phyloP scores from a whole-genome alignment of 2,888 invertebrate species.

The Drosophila greeni region DNA sequence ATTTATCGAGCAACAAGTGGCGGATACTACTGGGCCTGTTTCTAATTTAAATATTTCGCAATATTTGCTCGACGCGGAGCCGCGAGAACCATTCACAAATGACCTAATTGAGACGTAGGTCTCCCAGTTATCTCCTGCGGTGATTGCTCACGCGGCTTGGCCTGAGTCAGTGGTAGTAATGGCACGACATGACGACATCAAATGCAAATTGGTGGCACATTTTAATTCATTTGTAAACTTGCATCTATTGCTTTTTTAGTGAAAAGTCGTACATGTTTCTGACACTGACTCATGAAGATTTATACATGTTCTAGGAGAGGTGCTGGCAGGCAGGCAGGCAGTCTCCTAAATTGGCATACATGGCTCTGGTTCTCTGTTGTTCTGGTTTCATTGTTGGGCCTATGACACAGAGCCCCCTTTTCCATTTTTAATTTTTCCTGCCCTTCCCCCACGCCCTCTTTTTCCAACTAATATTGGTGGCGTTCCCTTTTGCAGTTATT shows the following conservation, averaged over 20 bases:
- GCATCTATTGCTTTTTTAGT: conserved; percentile 19
- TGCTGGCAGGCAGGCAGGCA: conserved; percentile 7
- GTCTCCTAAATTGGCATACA: conserved; percentile 36
- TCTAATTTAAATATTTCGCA: conserved; percentile 68
- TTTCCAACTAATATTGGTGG: conserved; percentile 43
- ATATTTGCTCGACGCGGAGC: conserved; percentile 5
- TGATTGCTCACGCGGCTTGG: conserved; percentile 4
- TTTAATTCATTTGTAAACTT: conserved; percentile 30
- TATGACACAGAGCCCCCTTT: conserved; percentile 16
- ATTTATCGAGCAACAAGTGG: conserved; percentile 65
- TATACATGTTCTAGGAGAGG: conserved; percentile 26
- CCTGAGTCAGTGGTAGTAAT: conserved; percentile 24
- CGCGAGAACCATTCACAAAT: conserved; percentile 41
- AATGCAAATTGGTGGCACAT: conserved; percentile 34
- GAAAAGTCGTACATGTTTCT: conserved; percentile 16
- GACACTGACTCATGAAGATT: conserved; percentile 37
- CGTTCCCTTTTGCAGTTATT: conserved; percentile 38
- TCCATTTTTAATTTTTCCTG: neutral
- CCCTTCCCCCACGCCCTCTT: neutral
- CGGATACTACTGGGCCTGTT: conserved; percentile 55
- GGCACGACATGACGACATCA: conserved; percentile 24
- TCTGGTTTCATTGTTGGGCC: conserved; percentile 16
- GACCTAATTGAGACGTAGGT: conserved; percentile 60
- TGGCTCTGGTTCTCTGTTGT: conserved; percentile 7
- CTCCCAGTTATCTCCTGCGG: conserved; percentile 22